Conservation (phyloP, 2,888 invertebrate species). For the Drosophila paracracens region DNA sequence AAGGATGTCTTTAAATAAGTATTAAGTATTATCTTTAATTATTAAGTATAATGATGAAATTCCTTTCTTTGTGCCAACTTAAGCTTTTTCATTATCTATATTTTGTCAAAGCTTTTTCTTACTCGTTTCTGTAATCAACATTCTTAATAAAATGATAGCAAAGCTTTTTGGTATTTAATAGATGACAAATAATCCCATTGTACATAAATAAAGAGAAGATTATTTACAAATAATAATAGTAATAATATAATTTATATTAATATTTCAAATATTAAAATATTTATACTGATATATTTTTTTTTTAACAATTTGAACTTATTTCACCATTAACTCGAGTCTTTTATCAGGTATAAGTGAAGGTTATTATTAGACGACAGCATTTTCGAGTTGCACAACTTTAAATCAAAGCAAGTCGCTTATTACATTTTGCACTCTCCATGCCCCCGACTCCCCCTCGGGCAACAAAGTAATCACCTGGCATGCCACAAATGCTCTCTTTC, state of each 20-base stretch:
- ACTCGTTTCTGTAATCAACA: background rate
- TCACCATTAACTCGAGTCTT: background rate
- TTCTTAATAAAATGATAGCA: background rate
- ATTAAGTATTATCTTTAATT: no score
- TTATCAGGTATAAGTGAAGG: background rate
- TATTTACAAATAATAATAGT: no score
- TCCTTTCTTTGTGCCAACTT: background rate
- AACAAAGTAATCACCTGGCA: constrained; percentile 55
- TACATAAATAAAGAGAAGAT: no score
- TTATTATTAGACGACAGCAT: constrained; percentile 12
- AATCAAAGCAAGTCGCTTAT: constrained; percentile 43
- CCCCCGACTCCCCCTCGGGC: constrained; percentile 19
- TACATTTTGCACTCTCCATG: constrained; percentile 13
- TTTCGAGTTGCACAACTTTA: constrained; percentile 10
- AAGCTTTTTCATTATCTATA: background rate
- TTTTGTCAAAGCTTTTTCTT: background rate
- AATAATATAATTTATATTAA: no score
- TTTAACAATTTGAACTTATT: background rate
- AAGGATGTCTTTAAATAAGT: background rate
- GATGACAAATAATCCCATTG: background rate
- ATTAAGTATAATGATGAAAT: no score
- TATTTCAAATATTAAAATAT: no score
- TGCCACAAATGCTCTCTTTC: constrained; percentile 16
- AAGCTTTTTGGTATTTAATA: background rate
- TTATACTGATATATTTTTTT: background rate